Percentiles rank a stretch among this genome's conserved stretches.
Conservation (phyloP, 92 coral and sea anemone species). For the Pocillopora grandis region DNA sequence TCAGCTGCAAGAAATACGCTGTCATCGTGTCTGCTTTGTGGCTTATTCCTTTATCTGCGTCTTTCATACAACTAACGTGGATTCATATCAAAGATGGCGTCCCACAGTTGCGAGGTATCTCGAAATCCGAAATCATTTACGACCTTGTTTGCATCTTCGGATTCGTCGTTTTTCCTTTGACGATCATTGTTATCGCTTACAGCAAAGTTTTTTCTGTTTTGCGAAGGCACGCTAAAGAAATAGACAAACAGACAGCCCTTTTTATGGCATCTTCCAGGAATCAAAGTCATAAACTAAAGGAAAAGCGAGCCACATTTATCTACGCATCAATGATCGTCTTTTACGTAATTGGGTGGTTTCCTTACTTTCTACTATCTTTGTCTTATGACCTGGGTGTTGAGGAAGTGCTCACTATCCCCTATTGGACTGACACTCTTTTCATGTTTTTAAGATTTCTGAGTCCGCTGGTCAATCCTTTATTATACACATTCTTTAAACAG, state of each 20-base stretch:
- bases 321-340: constrained; percentile 30
- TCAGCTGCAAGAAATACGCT: constrained; percentile 24
- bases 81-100: constrained; percentile 17
- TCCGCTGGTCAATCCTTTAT: constrained; percentile 43
- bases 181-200: constrained; percentile 46
- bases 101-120: not conserved
- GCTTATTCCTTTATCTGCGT: constrained; percentile 38
- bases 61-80: constrained; percentile 58
- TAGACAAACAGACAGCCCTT: constrained; percentile 23
- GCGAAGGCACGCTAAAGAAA: constrained; percentile 39
- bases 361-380: constrained; percentile 31
- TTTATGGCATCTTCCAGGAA: not conserved
- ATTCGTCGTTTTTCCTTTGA: constrained; percentile 51
- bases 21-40: constrained; percentile 42
- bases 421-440: constrained; percentile 14
- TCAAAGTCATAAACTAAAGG: constrained; percentile 23
- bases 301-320: constrained; percentile 36
- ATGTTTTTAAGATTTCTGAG: constrained; percentile 27
- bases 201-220: constrained; percentile 55
- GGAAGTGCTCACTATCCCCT: constrained; percentile 10
- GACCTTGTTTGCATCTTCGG: constrained; percentile 45
- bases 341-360: constrained; percentile 45
- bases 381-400: constrained; percentile 16
- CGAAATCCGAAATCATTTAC: constrained; percentile 38
- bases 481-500: constrained; percentile 54